Evolutionary conservation across 2,888 invertebrate species (phyloP).

Genomic region (Metalampra italica): DNA sequence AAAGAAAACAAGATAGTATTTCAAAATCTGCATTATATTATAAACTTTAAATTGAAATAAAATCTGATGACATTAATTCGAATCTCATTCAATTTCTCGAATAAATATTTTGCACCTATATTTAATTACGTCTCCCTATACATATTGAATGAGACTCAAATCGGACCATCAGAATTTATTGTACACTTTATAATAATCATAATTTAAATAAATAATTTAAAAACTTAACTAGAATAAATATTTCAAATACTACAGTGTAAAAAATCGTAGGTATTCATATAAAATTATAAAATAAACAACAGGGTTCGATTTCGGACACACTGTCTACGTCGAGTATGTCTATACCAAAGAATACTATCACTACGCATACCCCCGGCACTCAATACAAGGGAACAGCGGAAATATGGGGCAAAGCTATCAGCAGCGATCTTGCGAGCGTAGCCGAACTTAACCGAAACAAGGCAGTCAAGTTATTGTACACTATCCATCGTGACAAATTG

Average conservation of each 20-base stretch:
- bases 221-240: conserved; percentile 51
- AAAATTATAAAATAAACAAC: conserved; percentile 50
- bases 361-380: too few species aligned
- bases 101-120: conserved; percentile 69
- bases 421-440: too few species aligned
- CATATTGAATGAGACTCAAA: conserved; percentile 53
- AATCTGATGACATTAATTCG: conserved; percentile 35
- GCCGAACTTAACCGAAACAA: too few species aligned
- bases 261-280: conserved; percentile 31
- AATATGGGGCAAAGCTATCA: too few species aligned
- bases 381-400: too few species aligned
- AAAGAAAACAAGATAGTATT: background rate
- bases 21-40: background rate
- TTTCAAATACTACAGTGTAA: conserved; percentile 30
- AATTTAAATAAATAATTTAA: conserved; percentile 55
- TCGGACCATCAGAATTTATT: conserved; percentile 29
- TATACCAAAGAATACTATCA: too few species aligned
- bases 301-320: conserved; percentile 33
- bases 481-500: too few species aligned
- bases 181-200: conserved; percentile 17
- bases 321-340: conserved; percentile 23
- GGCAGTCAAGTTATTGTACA: too few species aligned
- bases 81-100: conserved; percentile 62
- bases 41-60: conserved; percentile 20
- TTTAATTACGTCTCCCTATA: conserved; percentile 63